phyloP scores from a whole-genome alignment of 2,113 vertebrate genomes.

The Myanophis thanlyinensis region DNA sequence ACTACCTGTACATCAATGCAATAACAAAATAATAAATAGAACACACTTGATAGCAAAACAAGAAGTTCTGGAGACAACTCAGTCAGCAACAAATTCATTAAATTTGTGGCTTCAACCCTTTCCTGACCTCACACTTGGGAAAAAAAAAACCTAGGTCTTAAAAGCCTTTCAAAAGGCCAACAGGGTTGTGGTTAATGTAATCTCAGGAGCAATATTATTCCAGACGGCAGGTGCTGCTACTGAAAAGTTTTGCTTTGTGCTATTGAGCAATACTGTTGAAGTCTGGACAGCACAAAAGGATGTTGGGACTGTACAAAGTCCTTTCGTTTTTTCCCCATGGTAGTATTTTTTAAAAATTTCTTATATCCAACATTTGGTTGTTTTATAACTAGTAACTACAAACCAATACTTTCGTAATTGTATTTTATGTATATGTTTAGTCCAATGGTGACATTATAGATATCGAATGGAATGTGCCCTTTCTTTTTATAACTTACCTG shows the following conservation, averaged over 20 bases:
- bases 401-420: neutral
- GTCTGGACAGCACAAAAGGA: neutral
- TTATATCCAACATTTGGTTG: neutral
- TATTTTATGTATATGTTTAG: neutral
- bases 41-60: neutral
- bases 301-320: neutral
- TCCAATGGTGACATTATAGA: neutral
- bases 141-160: neutral
- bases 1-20: neutral
- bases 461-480: neutral
- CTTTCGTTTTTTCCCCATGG: neutral
- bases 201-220: neutral
- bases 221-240: neutral
- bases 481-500: neutral
- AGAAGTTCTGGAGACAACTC: neutral
- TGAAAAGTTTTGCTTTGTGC: neutral
- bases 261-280: neutral
- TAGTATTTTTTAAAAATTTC: neutral
- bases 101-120: neutral
- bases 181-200: neutral
- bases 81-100: neutral
- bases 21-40: neutral
- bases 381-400: neutral
- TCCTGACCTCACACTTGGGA: neutral
- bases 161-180: neutral